These are phyloP conservation scores for Ochropleura leucogaster DNA, from an alignment of 2,888 invertebrate species.

Conservation along the genomic window DNA sequence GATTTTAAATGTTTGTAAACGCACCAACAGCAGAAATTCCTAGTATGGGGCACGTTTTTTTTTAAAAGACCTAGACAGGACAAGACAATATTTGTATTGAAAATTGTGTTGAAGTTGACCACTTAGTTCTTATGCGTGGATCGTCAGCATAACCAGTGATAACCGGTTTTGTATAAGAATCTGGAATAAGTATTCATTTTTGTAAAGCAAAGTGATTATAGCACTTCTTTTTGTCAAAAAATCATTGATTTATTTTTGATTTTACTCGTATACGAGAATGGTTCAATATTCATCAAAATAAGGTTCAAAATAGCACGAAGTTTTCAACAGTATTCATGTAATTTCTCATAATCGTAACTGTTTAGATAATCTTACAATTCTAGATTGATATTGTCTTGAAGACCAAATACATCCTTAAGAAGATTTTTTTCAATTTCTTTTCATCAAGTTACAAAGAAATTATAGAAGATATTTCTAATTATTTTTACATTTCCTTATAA, in stretches of 20 bases:
- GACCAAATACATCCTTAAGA: slow-evolving; percentile 16
- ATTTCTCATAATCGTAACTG: neutral
- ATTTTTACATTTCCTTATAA: slow-evolving; percentile 43
- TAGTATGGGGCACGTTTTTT: no score
- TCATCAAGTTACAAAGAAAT: slow-evolving; percentile 11
- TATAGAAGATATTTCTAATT: slow-evolving; percentile 5
- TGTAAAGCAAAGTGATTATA: neutral
- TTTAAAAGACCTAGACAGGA: neutral
- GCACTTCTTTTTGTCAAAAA: neutral
- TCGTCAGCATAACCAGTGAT: neutral
- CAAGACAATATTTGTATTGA: neutral
- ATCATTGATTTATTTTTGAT: neutral
- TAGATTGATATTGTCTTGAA: slow-evolving; percentile 55
- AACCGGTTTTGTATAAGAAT: neutral
- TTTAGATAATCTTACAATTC: slow-evolving; percentile 16
- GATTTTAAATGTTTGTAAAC: no score
- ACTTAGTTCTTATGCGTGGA: neutral
- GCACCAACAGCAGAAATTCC: no score
- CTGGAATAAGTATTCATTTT: neutral
- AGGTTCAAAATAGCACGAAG: slow-evolving; percentile 1
- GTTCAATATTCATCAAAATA: neutral
- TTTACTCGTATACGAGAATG: slow-evolving; percentile 6
- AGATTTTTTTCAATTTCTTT: neutral
- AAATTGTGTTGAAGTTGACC: neutral
- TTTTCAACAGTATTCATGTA: neutral